Evolutionary conservation across 2,797 vertebrate species (phyloP), one percentile per base, ranked within the genome.

Genomic region (Nyctibius grandis): DNA sequence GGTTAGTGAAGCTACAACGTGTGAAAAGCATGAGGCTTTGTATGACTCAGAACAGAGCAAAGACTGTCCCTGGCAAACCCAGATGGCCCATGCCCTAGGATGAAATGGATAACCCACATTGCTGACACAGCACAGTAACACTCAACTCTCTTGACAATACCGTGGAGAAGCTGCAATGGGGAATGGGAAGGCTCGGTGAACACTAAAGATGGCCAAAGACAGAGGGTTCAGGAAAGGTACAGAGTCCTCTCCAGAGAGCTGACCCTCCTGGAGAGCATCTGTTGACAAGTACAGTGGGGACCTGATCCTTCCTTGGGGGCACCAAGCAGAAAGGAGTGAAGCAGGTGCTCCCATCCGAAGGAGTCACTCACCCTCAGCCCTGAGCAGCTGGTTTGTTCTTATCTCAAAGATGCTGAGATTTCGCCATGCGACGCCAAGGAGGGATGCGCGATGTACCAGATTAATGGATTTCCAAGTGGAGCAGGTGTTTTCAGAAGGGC

Each of bases 341-440:
- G 29, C 0, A 2, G 13, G 9, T 50, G 18, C 17, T 77, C 34
- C 42, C 19, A 34, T 20, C 50, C 3, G 1, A 17, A 34, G 34
- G 12, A 84, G 13, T 45, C 45, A 9, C 34, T 33, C 68, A 19
- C 22, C 48, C 47, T 57, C 51, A 81, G 20, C 29, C 36, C 42
- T 48, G 33, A 78, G 69, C 65, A 84, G 50, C 56, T 70, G 82
- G 11, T 22, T 42, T 47, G n/a, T 34, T 54, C 75, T 82, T 59
- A 14, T 40, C 82, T 80, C 85, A 34, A 14, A 65, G 29, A 34
- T 44, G 65, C 18, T 54, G 42, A 64, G 34, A n/a, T 63, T 72
- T 59, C 72, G 64, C 34, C 29, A 8, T 13, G 25, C 6, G 5
- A 64, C 77, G 50, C 50, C 50, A 42, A 79, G 38, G 48, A 88